Conservation (phyloP, 2,888 invertebrate genomes). For the Fabriciana adippe region DNA sequence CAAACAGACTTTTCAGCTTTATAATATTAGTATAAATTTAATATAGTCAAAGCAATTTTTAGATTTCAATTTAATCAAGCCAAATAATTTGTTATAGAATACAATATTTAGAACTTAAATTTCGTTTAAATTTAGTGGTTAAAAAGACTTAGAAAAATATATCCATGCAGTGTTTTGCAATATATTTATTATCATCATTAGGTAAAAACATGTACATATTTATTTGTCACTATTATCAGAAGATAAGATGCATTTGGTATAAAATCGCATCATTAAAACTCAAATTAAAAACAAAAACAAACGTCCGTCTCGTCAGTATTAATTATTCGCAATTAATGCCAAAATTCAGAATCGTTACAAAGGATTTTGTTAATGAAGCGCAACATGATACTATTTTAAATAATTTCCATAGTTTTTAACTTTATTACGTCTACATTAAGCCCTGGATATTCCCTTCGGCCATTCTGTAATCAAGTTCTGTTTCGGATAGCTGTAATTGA, state of each 20-base stretch:
- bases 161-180: too few relatives aligned
- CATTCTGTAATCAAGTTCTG: conserved; percentile 62
- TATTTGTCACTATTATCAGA: too few relatives aligned
- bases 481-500: conserved; percentile 74
- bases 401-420: conserved; percentile 60
- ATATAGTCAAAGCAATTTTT: too few relatives aligned
- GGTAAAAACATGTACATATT: too few relatives aligned
- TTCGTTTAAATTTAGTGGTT: too few relatives aligned
- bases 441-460: conserved; percentile 62
- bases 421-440: conserved; percentile 59
- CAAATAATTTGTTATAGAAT: too few relatives aligned
- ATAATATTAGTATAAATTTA: too few relatives aligned
- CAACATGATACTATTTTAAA: conserved; percentile 30
- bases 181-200: too few relatives aligned
- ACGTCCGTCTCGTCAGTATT: background rate
- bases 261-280: background rate
- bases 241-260: background rate
- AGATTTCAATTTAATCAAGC: too few relatives aligned
- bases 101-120: too few relatives aligned
- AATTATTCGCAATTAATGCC: conserved; percentile 1
- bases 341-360: conserved; percentile 5
- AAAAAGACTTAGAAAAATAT: too few relatives aligned
- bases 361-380: conserved; percentile 15
- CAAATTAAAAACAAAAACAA: background rate
- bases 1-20: too few relatives aligned